phyloP scores from a whole-genome alignment of 2,888 invertebrate species.

The Rhyacophila evoluta region DNA sequence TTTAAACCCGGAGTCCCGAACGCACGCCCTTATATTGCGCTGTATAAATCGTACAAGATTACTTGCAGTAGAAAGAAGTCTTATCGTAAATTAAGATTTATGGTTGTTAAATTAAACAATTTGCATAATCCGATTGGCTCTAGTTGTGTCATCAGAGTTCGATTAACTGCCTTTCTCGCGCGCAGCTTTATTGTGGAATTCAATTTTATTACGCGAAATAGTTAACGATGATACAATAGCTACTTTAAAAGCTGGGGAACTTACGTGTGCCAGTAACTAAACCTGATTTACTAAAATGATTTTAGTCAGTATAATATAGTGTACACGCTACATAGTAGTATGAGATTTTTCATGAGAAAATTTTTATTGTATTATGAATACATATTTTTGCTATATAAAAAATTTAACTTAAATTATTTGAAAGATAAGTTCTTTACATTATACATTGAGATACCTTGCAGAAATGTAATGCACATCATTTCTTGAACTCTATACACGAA shows the following conservation, averaged over 20 bases:
- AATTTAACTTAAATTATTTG: too few relatives aligned
- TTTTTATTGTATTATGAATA: too few relatives aligned
- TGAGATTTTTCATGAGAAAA: too few relatives aligned
- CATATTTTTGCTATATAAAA: too few relatives aligned
- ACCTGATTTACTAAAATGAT: not conserved
- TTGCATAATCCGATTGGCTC: conserved; percentile 30
- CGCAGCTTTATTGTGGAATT: not conserved
- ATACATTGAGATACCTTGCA: too few relatives aligned
- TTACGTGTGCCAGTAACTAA: not conserved
- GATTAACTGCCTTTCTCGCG: not conserved
- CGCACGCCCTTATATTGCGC: conserved; percentile 13
- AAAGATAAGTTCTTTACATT: too few relatives aligned
- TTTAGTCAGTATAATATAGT: too few relatives aligned
- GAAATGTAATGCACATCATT: too few relatives aligned
- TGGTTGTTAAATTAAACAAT: conserved; percentile 29
- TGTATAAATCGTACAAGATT: conserved; percentile 16
- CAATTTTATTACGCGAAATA: conserved; percentile 2
- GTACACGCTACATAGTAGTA: too few relatives aligned
- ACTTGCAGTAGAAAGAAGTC: conserved; percentile 20
- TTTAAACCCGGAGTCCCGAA: not conserved
- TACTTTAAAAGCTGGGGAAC: not conserved
- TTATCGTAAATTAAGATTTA: conserved; percentile 32
- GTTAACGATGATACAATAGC: not conserved
- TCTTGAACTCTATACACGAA: too few relatives aligned
- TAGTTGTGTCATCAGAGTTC: conserved; percentile 23